Evolutionary conservation across 2,113 vertebrate genomes (phyloP), one percentile per base, ranked within the genome.

Genomic region (Tringa solitaria): DNA sequence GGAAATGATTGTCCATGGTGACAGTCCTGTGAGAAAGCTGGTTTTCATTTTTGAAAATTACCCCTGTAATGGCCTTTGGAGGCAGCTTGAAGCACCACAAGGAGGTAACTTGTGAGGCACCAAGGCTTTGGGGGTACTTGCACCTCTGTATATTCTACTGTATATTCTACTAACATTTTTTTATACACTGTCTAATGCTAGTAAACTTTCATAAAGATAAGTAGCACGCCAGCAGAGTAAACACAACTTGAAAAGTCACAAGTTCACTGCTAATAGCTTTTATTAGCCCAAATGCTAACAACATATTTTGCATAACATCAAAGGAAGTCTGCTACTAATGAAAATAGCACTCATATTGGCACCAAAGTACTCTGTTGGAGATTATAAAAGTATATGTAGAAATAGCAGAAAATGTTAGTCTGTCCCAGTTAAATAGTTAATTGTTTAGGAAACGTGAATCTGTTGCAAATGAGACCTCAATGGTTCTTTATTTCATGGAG

Each of bases 341-440:
- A 60, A 78, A 95, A 57, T n/a, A 84, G n/a, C 37, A 53, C 37
- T 95, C 26, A 54, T 69, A 65, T 45, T 84, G 77, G 60, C 84
- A 94, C 37, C 41, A n/a, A 87, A 84, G 32, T 70, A 75, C 28
- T 89, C 73, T 2, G n/a, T 93, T 46, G 77, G 65, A 94, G 65
- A 84, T 87, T 67, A 89, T 86, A 67, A 91, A 91, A 91, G 41
- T 63, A 59, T 33, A 63, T 23, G 28, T n/a, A 94, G 64, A 70
- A 93, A 74, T n/a, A 93, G 73, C 37, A 91, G 46, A 96, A 95
- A 94, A 88, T 78, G 56, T 84, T 94, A 87, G 45, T 78, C 73
- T 89, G 59, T 70, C 51, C 78, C 50, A 84, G 69, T 78, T 63
- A 93, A 76, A 89, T 26, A 91, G 77, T 57, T 89, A 78, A 95